Conservation (phyloP, 2,113 vertebrate genomes). For the Salvelinus fontinalis region DNA sequence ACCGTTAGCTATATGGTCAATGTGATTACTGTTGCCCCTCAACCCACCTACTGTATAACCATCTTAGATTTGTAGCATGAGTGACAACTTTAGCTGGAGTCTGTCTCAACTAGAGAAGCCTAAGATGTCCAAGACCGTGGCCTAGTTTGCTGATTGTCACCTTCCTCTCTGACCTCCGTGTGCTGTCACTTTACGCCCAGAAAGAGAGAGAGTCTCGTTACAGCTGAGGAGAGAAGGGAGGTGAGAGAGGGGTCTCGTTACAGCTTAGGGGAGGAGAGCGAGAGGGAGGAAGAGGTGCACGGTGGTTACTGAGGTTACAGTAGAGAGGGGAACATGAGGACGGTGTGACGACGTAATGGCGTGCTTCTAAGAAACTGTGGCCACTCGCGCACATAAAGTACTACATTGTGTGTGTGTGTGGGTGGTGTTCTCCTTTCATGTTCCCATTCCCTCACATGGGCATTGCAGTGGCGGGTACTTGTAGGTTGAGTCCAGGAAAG, state of each 20-base stretch:
- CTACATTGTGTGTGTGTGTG: too few species aligned
- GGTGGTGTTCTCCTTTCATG: background rate
- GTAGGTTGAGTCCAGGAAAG: slow-evolving; percentile 9
- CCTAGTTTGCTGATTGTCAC: too few species aligned
- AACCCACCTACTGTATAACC: background rate
- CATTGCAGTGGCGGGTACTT: slow-evolving; percentile 4
- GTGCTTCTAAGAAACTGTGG: too few species aligned
- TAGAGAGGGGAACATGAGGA: background rate
- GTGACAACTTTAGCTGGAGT: background rate
- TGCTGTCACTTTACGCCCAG: background rate
- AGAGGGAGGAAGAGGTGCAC: background rate
- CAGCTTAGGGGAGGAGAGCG: background rate
- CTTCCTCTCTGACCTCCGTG: background rate
- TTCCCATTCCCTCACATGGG: background rate
- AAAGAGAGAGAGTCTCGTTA: background rate
- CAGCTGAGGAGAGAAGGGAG: too few species aligned
- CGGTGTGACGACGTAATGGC: too few species aligned
- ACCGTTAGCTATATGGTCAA: background rate
- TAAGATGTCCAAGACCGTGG: too few species aligned
- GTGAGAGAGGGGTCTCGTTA: too few species aligned
- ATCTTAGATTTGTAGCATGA: background rate
- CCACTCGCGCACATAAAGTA: too few species aligned
- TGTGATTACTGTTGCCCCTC: background rate
- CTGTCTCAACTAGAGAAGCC: background rate
- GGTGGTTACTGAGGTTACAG: background rate